These are phyloP conservation scores for Vulpes vulpes DNA, from an alignment of 2,113 vertebrate genomes.

Conservation along the genomic window DNA sequence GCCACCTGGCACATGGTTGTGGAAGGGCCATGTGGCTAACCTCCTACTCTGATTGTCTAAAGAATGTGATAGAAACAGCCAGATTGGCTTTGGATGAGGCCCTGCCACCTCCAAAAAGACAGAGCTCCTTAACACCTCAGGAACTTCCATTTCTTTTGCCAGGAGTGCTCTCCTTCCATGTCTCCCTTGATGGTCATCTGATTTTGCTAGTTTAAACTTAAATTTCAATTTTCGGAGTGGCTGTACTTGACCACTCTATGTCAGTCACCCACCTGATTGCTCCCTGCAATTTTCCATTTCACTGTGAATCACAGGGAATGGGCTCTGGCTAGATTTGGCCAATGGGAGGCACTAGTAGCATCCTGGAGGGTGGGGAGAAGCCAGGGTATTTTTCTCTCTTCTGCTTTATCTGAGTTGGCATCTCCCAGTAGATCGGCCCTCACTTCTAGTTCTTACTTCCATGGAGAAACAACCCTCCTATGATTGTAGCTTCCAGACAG, in stretches of 20 bases:
- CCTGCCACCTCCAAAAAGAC: neutral
- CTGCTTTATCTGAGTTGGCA: neutral
- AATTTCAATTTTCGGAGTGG: neutral
- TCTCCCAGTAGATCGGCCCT: neutral
- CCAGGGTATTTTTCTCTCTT: neutral
- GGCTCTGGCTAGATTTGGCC: neutral
- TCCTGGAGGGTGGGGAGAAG: neutral
- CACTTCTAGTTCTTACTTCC: neutral
- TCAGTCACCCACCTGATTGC: neutral
- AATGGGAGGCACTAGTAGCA: neutral
- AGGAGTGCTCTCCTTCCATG: neutral
- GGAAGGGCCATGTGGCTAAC: neutral
- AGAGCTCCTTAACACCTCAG: neutral
- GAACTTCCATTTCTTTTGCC: neutral
- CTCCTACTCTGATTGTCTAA: neutral
- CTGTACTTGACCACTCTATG: neutral
- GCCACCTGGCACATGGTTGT: neutral
- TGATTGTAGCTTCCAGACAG: neutral
- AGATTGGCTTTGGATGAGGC: neutral
- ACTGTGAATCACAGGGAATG: neutral
- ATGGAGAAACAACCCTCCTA: neutral
- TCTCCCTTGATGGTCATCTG: neutral
- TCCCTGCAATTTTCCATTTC: neutral
- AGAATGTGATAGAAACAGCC: neutral
- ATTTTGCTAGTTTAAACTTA: neutral